Base-by-base conservation (phyloP, 2,888 invertebrate genomes). In the Tyria jacobaeae region DNA sequence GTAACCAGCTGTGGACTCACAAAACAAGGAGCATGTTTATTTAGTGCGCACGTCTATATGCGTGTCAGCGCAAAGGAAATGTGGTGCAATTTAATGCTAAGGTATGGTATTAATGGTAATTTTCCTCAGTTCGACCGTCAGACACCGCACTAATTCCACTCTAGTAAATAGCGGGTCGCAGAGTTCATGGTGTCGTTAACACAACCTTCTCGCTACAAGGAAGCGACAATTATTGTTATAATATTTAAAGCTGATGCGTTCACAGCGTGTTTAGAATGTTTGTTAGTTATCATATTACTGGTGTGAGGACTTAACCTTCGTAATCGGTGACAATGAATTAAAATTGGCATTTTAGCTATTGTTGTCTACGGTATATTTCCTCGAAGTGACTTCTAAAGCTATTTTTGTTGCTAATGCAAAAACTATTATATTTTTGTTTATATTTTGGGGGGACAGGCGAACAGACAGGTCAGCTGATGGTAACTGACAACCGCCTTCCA, bases 141-240 rank as follows among this genome's bases (percentile, higher is more conserved):
- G 37, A 70, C 71, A 61, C 12, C 73, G 77, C 70, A 79, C 80
- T 75, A 79, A 80, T 81, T 83, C 77, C 76, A 64, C 62, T 63
- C 67, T 52, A 47, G 58, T 65, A 61, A 72, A 73, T 65, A 65
- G 27, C 57, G 78, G 87, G 81, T 86, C 83, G 76, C 52, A 44
- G 52, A 77, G 88, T 83, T 87, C 87, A 89, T 62, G 83, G 83
- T 67, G 57, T 57, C 57, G 71, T 68, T 67, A 56, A 58, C 49
- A 66, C 57, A 78, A 73, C 81, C 84, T 83, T 84, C 80, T 67
- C 56, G 61, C 27, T 63, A 75, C 68, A 57, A 81, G 77, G 81
- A 83, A 84, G 79, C 68, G 39, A 61, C 62, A 54, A 66, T 72
- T 69, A 67, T 64, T 59, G 62, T 52, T 27, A 49, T 71, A 58